A percentile compares a stretch with the other conserved stretches of the same genome.
Conservation (phyloP, 1,140 invertebrate genomes). For the Drosophila subpulchrella region DNA sequence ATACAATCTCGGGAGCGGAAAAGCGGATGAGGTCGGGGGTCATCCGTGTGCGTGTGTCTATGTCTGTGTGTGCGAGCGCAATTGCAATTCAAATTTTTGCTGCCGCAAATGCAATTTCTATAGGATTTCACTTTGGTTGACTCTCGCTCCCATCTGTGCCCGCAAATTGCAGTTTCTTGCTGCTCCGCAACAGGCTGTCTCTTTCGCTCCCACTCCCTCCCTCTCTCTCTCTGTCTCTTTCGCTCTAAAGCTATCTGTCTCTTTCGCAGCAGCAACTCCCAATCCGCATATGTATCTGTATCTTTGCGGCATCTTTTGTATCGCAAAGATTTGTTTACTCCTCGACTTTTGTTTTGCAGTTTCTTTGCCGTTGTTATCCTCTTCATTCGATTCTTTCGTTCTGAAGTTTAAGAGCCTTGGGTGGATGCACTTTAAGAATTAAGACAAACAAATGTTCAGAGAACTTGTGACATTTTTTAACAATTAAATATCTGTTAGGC, state of each 20-base stretch:
- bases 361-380: constrained; percentile 5
- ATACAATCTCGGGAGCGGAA: not conserved
- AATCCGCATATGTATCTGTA: constrained; percentile 5
- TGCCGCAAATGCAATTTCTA: constrained; percentile 80
- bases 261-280: constrained; percentile 1
- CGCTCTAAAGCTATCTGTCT: not conserved
- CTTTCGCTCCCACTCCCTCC: too few species aligned
- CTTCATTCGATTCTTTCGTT: not conserved
- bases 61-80: constrained; percentile 32
- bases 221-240: not conserved
- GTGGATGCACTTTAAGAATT: constrained; percentile 4
- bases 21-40: not conserved
- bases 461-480: too few species aligned
- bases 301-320: constrained; percentile 19
- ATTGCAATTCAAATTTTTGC: constrained; percentile 78
- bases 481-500: too few species aligned
- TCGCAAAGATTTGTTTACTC: constrained; percentile 60
- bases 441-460: too few species aligned
- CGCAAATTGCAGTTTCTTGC: constrained; percentile 51
- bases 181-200: not conserved
- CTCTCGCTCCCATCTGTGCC: constrained; percentile 42
- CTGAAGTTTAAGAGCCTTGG: not conserved
- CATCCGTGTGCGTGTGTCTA: not conserved
- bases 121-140: constrained; percentile 61
- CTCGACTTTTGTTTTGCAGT: constrained; percentile 44